Evolutionary conservation across 2,113 vertebrate genomes (phyloP).

Genomic region (Corydoras maculifer): DNA sequence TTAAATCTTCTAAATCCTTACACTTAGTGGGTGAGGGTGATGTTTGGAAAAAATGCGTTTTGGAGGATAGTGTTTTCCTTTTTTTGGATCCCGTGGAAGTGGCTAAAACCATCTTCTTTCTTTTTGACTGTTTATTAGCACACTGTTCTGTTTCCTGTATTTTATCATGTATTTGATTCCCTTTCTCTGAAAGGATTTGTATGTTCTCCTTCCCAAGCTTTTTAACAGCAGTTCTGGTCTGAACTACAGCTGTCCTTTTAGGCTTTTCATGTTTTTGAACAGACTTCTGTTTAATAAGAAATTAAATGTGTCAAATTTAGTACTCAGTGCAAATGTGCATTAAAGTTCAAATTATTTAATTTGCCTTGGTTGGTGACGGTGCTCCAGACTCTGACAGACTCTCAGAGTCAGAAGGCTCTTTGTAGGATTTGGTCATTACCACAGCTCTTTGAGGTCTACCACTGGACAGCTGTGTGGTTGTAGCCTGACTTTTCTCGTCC

Average conservation of each 20-base stretch:
- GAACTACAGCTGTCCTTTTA: conserved; percentile 4
- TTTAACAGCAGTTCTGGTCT: background rate
- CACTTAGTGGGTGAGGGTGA: conserved; percentile 64
- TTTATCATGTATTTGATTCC: background rate
- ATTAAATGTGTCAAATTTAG: background rate
- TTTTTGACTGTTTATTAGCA: conserved; percentile 2
- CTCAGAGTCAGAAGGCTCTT: conserved; percentile 69
- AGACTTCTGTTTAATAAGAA: conserved; percentile 22
- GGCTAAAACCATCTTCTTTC: conserved; percentile 25
- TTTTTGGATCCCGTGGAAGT: background rate
- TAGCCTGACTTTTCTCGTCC: conserved; percentile 17
- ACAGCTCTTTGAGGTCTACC: conserved; percentile 67
- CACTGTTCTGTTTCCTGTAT: conserved; percentile 20
- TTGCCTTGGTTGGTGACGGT: conserved; percentile 43
- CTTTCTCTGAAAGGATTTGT: background rate
- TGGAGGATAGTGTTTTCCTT: conserved; percentile 39
- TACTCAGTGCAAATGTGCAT: background rate
- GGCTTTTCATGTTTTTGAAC: background rate
- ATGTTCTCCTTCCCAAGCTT: background rate
- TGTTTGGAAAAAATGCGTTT: conserved; percentile 32
- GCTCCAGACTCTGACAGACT: conserved; percentile 49
- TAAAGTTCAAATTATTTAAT: conserved; percentile 1
- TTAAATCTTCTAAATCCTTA: conserved; percentile 54
- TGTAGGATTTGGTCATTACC: conserved; percentile 71
- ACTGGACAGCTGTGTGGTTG: conserved; percentile 26